These are phyloP conservation scores for Craseonycteris thonglongyai DNA, from an alignment of 2,113 vertebrate genomes.

Conservation along the genomic window DNA sequence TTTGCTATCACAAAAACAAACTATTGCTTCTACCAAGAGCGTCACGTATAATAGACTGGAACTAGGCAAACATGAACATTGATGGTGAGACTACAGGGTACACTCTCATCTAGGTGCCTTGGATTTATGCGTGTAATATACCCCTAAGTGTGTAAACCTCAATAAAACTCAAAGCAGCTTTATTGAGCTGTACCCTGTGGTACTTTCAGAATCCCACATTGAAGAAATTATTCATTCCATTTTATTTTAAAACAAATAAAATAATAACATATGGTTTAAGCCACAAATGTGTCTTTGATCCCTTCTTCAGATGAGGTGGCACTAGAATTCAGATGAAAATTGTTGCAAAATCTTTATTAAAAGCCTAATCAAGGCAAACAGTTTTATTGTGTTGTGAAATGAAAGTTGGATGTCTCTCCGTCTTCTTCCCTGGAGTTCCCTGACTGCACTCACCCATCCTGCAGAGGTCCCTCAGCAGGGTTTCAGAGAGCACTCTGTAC, in stretches of 20 bases:
- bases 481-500: neutral
- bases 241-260: constrained; percentile 73
- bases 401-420: neutral
- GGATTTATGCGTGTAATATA: constrained; percentile 73
- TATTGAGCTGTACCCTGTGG: constrained; percentile 68
- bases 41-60: constrained; percentile 21
- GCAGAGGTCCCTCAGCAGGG: neutral
- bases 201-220: constrained; percentile 69
- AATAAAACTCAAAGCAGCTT: constrained; percentile 64
- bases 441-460: neutral
- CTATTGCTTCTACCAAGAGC: neutral
- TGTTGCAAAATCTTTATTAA: constrained; percentile 53
- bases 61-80: constrained; percentile 31
- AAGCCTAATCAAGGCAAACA: constrained; percentile 55
- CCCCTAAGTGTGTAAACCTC: constrained; percentile 58
- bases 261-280: constrained; percentile 63
- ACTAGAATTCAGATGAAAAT: constrained; percentile 52
- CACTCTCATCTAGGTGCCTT: constrained; percentile 37
- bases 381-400: constrained; percentile 45
- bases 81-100: constrained; percentile 43
- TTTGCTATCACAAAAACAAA: constrained; percentile 39
- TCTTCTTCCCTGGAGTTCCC: constrained; percentile 31
- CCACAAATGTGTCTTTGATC: constrained; percentile 62
- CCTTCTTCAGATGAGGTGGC: constrained; percentile 37
- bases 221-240: constrained; percentile 75